These are phyloP conservation scores for Ostrea edulis DNA, from an alignment of 1,140 invertebrate species.

Conservation along the genomic window DNA sequence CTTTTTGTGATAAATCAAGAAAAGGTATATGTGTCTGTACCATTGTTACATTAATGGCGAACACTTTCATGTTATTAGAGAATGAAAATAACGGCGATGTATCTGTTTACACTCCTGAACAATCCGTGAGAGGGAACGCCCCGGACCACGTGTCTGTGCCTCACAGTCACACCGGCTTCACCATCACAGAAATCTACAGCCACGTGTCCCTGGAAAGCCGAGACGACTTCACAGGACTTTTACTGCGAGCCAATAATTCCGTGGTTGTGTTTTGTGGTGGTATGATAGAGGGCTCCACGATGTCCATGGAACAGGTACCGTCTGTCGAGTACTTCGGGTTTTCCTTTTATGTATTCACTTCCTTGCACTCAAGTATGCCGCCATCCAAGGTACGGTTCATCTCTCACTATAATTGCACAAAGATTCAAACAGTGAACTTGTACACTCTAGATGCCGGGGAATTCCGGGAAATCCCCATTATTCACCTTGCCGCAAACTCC, in stretches of 20 bases:
- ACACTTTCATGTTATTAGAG: not conserved
- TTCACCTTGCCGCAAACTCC: not conserved
- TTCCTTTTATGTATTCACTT: not conserved
- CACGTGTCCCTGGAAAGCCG: not conserved
- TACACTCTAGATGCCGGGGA: not conserved
- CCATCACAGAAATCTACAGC: not conserved
- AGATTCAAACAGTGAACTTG: not conserved
- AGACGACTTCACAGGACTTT: not conserved
- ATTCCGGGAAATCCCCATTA: not conserved
- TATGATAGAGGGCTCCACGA: not conserved
- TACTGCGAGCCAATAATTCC: not conserved
- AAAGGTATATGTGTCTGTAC: not conserved
- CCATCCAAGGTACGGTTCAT: not conserved
- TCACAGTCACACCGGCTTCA: not conserved
- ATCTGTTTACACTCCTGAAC: not conserved
- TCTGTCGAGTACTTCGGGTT: not conserved
- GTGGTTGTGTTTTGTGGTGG: conserved; percentile 2
- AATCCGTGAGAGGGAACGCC: not conserved
- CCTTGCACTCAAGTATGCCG: not conserved
- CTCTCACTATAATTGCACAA: conserved; percentile 10
- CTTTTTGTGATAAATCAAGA: not conserved
- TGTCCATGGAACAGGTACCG: not conserved
- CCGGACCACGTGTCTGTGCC: not conserved
- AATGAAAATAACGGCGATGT: not conserved
- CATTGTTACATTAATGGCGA: not conserved